Conservation (phyloP, 2,113 vertebrate genomes). For the human region GRCh38 chr22:28381001-28381500, state of each 20-base stretch:
- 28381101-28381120: background rate
- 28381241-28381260: background rate
- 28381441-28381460: background rate
- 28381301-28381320: background rate
- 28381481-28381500: slow-evolving; percentile 71
- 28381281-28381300: background rate
- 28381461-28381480: slow-evolving; percentile 46
- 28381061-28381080: background rate
- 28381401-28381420: background rate
- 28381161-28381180: background rate
- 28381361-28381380: background rate
- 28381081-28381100: slow-evolving; percentile 30
- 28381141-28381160: background rate
- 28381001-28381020: background rate
- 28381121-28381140: background rate
- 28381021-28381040: background rate
- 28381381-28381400: background rate
- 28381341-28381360: background rate
- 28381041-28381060: background rate
- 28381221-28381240: background rate
- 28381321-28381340: background rate
- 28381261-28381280: background rate
- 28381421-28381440: background rate
- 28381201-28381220: slow-evolving; percentile 1
- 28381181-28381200: background rate